Conservation (phyloP, 2,797 vertebrate species). For the Coluber constrictor region DNA sequence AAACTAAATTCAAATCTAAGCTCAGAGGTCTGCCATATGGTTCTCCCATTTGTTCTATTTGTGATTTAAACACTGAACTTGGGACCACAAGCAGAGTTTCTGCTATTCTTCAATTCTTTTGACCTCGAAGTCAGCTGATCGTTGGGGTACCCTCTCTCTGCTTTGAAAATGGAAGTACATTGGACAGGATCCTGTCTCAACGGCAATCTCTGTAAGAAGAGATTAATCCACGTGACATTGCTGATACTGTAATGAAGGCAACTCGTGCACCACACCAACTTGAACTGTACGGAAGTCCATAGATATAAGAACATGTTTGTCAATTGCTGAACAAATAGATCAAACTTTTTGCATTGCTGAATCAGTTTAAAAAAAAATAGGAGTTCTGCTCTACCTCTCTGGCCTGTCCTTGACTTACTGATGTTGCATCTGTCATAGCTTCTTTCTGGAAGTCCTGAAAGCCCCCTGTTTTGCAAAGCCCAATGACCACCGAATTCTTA, state of each 20-base stretch:
- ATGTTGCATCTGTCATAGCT: background rate
- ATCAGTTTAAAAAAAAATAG: background rate
- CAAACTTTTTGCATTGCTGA: background rate
- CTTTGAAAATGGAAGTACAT: background rate
- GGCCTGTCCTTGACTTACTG: background rate
- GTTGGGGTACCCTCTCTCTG: background rate
- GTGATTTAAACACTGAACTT: background rate
- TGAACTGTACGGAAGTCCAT: background rate
- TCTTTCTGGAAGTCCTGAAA: background rate
- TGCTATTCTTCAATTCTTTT: background rate
- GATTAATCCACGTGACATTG: background rate
- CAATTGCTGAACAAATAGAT: background rate
- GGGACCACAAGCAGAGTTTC: background rate
- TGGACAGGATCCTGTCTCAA: background rate
- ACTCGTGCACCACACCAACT: background rate
- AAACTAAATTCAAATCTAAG: background rate
- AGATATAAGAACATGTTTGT: background rate
- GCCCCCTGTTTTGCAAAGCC: background rate
- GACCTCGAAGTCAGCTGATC: background rate
- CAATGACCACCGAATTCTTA: background rate
- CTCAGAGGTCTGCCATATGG: background rate
- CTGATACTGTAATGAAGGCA: background rate
- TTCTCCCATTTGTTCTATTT: background rate
- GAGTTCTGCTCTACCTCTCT: background rate
- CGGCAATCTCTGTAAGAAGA: background rate